Base-by-base conservation (phyloP, 2,113 vertebrate species). In the Phycodurus eques region DNA sequence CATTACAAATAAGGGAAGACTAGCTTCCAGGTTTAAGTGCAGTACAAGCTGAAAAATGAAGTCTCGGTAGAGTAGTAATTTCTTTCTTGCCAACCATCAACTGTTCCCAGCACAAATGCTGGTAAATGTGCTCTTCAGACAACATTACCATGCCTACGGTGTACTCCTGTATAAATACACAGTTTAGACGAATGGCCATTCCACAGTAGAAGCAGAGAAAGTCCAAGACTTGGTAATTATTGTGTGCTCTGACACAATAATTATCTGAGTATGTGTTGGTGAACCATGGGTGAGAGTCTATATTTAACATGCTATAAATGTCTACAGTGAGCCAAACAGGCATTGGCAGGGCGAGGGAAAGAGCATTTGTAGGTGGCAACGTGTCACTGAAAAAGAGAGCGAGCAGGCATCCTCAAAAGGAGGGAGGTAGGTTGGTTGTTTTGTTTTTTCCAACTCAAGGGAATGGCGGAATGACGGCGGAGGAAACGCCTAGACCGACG, bases 401-500 rank as follows among this genome's bases (percentile, higher is more conserved):
- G 84, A 84, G 82, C 79, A 83, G 82, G 79, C 85, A 49, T 89
- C 84, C 90, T 90, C 88, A 64, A 12, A 70, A 84, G 83, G 91
- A 93, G 88, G 89, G 91, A 94, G 92, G 92, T 93, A 93, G 93
- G 79, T 87, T 82, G 89, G 85, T 92, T 91, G 85, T 74, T 86
- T 80, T 59, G 60, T 81, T 86, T 83, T 76, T 87, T 84, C 75
- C 86, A 80, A 74, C 82, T 85, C 67, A 11, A 13, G 56, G 61
- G 63, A 76, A 67, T 1, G 71, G 10, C 11, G 51, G 73, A 39
- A 39, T 39, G 60, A 61, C 4, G 35, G 73, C 66, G 72, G 72
- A 75, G 71, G 75, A 57, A 10, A 8, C 66, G 80, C 80, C 85
- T 94, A 99, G 78, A 99, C 96, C 0, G 96, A 98, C 0, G 97